phyloP scores from a whole-genome alignment of 1,140 invertebrate genomes.

The Steinernema feltiae region DNA sequence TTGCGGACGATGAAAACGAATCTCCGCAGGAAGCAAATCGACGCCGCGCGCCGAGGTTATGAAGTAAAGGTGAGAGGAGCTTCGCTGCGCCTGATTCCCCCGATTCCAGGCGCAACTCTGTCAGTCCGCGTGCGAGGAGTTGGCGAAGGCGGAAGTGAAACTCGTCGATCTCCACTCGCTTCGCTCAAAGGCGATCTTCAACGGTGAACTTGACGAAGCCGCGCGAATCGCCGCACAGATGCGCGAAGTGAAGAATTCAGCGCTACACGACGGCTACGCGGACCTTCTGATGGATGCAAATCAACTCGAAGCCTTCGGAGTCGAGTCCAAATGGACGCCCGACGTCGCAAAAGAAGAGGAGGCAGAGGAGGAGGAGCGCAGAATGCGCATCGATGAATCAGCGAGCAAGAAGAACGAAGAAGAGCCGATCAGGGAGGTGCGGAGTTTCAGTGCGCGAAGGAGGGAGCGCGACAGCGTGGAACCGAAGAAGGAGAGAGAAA shows the following conservation, averaged over 20 bases:
- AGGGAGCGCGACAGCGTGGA: background rate
- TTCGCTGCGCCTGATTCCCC: background rate
- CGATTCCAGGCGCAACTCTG: background rate
- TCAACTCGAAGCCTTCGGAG: background rate
- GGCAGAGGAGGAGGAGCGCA: background rate
- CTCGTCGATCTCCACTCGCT: background rate
- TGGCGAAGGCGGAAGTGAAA: background rate
- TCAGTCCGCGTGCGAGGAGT: background rate
- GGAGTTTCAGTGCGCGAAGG: background rate
- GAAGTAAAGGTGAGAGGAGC: background rate
- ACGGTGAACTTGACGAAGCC: background rate
- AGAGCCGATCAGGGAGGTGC: background rate
- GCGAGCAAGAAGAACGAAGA: background rate
- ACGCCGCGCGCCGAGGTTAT: background rate
- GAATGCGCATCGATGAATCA: background rate
- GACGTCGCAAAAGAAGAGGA: background rate
- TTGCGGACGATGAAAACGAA: background rate
- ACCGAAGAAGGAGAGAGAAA: background rate
- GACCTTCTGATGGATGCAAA: background rate
- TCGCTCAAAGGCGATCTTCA: background rate
- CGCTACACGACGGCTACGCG: background rate
- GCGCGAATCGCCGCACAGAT: conserved; percentile 1
- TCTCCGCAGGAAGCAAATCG: background rate
- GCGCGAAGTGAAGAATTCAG: background rate
- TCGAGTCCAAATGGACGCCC: background rate